These are phyloP conservation scores for Paramormyrops kingsleyae DNA, from an alignment of 2,113 vertebrate species.

Conservation along the genomic window DNA sequence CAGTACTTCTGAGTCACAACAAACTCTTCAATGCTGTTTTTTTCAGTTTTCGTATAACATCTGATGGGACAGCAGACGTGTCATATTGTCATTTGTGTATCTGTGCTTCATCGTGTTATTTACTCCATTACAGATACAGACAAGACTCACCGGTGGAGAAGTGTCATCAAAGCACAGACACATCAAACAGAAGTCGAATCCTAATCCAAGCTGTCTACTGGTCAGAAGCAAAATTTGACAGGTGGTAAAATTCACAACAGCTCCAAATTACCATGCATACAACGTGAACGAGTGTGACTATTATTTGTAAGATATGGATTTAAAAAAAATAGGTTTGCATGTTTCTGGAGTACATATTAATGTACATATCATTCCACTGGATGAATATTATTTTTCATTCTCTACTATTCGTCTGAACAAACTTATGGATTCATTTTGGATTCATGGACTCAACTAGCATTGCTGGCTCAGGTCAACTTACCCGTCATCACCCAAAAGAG, in stretches of 20 bases:
- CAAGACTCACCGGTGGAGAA: not conserved
- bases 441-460: not conserved
- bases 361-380: not conserved
- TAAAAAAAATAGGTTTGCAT: not conserved
- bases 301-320: not conserved
- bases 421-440: not conserved
- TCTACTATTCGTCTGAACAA: not conserved
- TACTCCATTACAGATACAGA: not conserved
- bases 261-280: not conserved
- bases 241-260: not conserved
- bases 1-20: not conserved
- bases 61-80: not conserved
- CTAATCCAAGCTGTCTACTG: not conserved
- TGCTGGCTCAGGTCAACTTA: not conserved
- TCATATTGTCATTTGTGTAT: not conserved
- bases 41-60: not conserved
- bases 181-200: not conserved
- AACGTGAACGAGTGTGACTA: not conserved
- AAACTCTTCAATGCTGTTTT: not conserved
- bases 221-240: not conserved
- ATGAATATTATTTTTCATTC: not conserved
- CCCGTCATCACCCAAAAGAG: not conserved
- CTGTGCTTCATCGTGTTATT: not conserved
- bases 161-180: not conserved
- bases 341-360: not conserved